Percentiles rank a stretch among this genome's conserved stretches.
phyloP scores from a whole-genome alignment of 2,797 vertebrate species.

The Coreius guichenoti region DNA sequence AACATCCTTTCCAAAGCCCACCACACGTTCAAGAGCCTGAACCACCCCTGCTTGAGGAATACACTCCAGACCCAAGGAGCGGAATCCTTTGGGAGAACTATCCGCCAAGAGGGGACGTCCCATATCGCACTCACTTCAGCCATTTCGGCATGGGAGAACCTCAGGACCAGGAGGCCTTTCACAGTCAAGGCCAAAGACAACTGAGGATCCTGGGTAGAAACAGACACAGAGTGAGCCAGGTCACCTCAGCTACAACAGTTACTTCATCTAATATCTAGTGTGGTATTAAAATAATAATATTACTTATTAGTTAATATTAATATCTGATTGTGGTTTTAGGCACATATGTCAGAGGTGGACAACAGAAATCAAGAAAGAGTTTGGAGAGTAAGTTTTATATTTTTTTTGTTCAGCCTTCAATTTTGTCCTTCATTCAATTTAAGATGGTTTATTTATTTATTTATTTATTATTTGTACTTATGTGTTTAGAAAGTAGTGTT shows the following conservation, averaged over 20 bases:
- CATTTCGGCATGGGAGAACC: slow-evolving; percentile 59
- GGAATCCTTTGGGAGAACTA: slow-evolving; percentile 73
- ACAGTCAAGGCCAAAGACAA: slow-evolving; percentile 44
- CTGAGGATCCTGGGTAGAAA: slow-evolving; percentile 35
- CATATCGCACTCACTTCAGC: slow-evolving; percentile 63
- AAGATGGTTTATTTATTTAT: neutral
- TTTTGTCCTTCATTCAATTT: neutral
- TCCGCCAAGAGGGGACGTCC: slow-evolving; percentile 74
- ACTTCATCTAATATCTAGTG: slow-evolving; percentile 30
- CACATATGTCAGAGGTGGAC: slow-evolving; percentile 59
- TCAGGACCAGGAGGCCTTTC: slow-evolving; percentile 61
- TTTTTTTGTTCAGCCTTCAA: neutral
- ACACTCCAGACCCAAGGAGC: slow-evolving; percentile 64
- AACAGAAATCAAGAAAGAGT: slow-evolving; percentile 64
- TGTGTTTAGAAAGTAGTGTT: neutral
- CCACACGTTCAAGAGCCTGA: slow-evolving; percentile 29
- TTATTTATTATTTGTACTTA: neutral
- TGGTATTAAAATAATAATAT: neutral
- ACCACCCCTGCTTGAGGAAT: slow-evolving; percentile 52
- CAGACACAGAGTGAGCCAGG: slow-evolving; percentile 47
- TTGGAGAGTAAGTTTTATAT: slow-evolving; percentile 68
- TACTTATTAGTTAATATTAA: neutral
- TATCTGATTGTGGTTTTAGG: slow-evolving; percentile 54
- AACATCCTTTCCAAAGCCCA: slow-evolving; percentile 23
- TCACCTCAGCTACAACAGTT: slow-evolving; percentile 29